A percentile compares a stretch with the other conserved stretches of the same genome.
These are phyloP conservation scores for Phyllopteryx taeniolatus DNA, from an alignment of 2,113 vertebrate genomes.

Conservation along the genomic window DNA sequence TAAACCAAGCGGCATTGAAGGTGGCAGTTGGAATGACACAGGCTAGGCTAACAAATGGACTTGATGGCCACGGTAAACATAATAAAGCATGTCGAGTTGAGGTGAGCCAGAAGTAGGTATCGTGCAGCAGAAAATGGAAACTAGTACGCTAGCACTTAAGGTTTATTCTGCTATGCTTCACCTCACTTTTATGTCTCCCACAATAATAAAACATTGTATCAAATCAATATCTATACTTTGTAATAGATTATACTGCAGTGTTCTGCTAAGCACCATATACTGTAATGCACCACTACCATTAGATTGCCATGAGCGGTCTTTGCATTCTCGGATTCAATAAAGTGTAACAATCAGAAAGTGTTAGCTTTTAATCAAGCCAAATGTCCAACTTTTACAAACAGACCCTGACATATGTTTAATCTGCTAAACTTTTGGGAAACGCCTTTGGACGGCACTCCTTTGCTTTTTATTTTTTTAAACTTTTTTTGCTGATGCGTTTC, in stretches of 20 bases:
- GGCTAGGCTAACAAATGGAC: no score
- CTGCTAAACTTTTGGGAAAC: not conserved
- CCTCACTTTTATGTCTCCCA: not conserved
- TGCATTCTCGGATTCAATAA: slow-evolving; percentile 1
- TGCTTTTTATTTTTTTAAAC: not conserved
- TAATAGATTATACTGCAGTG: not conserved
- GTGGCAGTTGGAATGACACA: no score
- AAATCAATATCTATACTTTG: not conserved
- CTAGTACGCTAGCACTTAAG: not conserved
- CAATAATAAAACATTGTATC: not conserved
- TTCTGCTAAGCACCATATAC: slow-evolving; percentile 8
- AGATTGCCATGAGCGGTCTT: slow-evolving; percentile 23
- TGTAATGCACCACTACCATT: slow-evolving; percentile 26
- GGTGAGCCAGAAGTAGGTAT: not conserved
- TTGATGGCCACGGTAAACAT: no score
- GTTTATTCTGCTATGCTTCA: not conserved
- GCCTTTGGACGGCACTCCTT: not conserved
- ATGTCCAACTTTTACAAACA: not conserved
- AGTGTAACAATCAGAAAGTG: not conserved
- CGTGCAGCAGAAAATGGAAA: not conserved
- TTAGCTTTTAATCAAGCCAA: slow-evolving; percentile 2
- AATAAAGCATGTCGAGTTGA: no score
- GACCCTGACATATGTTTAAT: not conserved
- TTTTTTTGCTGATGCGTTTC: not conserved
- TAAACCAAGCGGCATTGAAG: no score